Evolutionary conservation across 2,888 invertebrate species (phyloP), one percentile per base, ranked within the genome.

Genomic region (Andrena camellia): DNA sequence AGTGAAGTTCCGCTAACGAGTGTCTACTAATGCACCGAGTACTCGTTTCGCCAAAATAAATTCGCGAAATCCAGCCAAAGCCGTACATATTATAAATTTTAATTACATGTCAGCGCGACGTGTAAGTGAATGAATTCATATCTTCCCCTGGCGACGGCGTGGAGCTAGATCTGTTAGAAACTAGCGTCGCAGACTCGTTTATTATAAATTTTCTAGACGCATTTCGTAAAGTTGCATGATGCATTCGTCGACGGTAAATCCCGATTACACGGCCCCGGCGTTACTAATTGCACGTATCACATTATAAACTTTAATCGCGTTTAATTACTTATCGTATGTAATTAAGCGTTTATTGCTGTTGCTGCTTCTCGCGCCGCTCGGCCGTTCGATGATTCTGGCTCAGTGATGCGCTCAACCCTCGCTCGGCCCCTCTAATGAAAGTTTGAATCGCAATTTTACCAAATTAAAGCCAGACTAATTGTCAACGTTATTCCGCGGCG

Each of bases 261-360:
- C 75, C 80, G 82, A 87, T 86, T 80, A 77, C 83, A 62, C 81
- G 57, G 62, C 67, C 62, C 67, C 62, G 76, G 75, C 75, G 76
- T 85, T 83, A 83, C 83, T 82, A 87, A 88, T 89, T 86, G 88
- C 80, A 77, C 87, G 78, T 83, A 81, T 82, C 78, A 78, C 88
- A 85, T 86, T 88, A 86, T 88, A 85, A 85, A 88, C 87, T 85
- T 88, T 88, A 88, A 88, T 88, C 88, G 78, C 88, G 57, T 88
- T 88, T 88, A 88, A 88, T 88, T 88, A 88, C 88, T 86, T 88
- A 88, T 88, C 66, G 81, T 82, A 79, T 83, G 88, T 88, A 88
- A 88, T 88, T 88, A 88, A 88, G 87, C 88, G 85, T 87, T 88
- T 88, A 88, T 88, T 88, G 88, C 88, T 75, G 83, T 78, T 77